These are phyloP conservation scores for Orthosia gothica DNA, from an alignment of 2,888 invertebrate genomes.

Conservation along the genomic window DNA sequence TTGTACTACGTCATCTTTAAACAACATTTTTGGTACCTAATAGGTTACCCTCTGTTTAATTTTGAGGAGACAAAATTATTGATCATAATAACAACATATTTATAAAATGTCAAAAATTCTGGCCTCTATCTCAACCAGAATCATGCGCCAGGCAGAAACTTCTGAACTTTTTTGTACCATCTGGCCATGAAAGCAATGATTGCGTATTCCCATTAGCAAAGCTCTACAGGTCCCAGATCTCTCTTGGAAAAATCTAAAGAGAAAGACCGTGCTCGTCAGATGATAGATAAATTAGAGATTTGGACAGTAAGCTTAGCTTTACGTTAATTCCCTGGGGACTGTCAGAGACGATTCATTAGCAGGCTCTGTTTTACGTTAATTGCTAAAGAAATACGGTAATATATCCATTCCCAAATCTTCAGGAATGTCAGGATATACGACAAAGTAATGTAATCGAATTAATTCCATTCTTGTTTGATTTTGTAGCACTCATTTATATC, in stretches of 20 bases:
- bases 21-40: no score
- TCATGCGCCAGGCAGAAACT: background rate
- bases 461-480: slow-evolving; percentile 22
- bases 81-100: no score
- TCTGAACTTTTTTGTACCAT: background rate
- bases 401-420: background rate
- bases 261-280: background rate
- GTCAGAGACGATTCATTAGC: slow-evolving; percentile 21
- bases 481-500: background rate
- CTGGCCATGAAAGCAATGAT: background rate
- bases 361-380: slow-evolving; percentile 2
- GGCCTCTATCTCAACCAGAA: no score
- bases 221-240: background rate
- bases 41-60: no score
- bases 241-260: background rate
- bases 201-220: background rate
- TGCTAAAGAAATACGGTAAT: slow-evolving; percentile 10
- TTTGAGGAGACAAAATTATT: no score
- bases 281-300: slow-evolving; percentile 21
- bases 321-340: slow-evolving; percentile 9
- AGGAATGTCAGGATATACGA: background rate
- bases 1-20: no score
- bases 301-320: slow-evolving; percentile 21
- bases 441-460: background rate
- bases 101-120: no score